A percentile compares a stretch with the other conserved stretches of the same genome.
phyloP scores from a whole-genome alignment of 2,888 invertebrate species.

The Stenolophus ochropezus region DNA sequence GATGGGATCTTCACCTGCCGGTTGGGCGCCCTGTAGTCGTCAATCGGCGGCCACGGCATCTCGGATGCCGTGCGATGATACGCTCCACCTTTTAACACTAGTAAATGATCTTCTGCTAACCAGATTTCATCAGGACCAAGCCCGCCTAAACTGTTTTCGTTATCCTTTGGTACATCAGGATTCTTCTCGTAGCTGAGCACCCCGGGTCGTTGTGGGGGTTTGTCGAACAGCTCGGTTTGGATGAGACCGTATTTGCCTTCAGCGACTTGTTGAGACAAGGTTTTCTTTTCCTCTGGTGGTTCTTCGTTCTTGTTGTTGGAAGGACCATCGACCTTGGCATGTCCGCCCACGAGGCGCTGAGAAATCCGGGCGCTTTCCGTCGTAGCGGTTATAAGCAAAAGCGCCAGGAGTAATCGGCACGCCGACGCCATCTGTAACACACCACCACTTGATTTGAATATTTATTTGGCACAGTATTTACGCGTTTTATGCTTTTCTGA shows the following conservation, averaged over 20 bases:
- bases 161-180: slow-evolving; percentile 88
- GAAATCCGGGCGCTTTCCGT: slow-evolving; percentile 73
- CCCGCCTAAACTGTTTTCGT: slow-evolving; percentile 86
- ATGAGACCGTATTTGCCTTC: slow-evolving; percentile 94
- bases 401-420: slow-evolving; percentile 62
- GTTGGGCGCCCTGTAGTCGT: slow-evolving; percentile 87
- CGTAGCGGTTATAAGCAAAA: slow-evolving; percentile 62
- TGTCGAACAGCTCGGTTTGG: slow-evolving; percentile 86
- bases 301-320: slow-evolving; percentile 66
- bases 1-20: slow-evolving; percentile 89
- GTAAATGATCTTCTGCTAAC: slow-evolving; percentile 91
- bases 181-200: slow-evolving; percentile 88
- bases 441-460: slow-evolving; percentile 59
- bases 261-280: slow-evolving; percentile 90
- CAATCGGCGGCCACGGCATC: slow-evolving; percentile 86
- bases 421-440: slow-evolving; percentile 61
- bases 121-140: slow-evolving; percentile 90
- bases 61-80: slow-evolving; percentile 75
- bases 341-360: slow-evolving; percentile 82
- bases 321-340: slow-evolving; percentile 72
- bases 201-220: slow-evolving; percentile 82
- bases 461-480: slow-evolving; percentile 5
- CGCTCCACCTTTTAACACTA: slow-evolving; percentile 87
- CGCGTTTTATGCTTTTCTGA: slow-evolving; percentile 21
- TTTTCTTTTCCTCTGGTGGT: slow-evolving; percentile 84